Base-by-base conservation (phyloP, 2,113 vertebrate species). In the Strigops habroptila region DNA sequence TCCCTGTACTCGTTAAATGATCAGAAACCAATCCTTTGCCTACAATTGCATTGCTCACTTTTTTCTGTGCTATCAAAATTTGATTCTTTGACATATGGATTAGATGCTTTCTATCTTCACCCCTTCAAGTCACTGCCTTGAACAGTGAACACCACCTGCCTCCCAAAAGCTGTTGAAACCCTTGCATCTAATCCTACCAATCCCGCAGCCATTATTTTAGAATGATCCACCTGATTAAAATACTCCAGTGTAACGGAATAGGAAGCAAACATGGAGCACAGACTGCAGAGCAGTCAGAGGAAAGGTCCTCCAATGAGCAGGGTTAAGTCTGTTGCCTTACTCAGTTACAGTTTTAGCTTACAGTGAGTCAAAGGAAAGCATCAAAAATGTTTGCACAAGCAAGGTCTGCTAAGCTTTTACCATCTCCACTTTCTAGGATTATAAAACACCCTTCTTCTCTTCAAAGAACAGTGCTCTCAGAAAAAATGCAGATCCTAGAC, bases 211-310 rank as follows among this genome's bases (percentile, higher is more conserved):
- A 15, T 4, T 22, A 31, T n/a, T 73, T 91, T 16, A 12, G 23
- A 86, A 67, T 33, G 0, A 41, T 70, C 74, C 30, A 44, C 14
- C 28, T 18, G 7, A 60, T 14, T 14, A 51, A 87, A 79, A 65
- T 2, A 57, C 9, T 64, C 18, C 18, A 4, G 2, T 9, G 3
- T 4, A 48, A 49, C 0, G 0, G 14, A 82, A 14, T 0, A 55
- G 39, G 19, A 88, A 74, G 15, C 17, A 89, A 78, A 82, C 10
- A 62, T 0, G 1, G 23, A 88, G 16, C 23, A 13, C 14, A 35
- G n/a, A 24, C 31, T 59, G 30, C 17, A 57, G 41, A 68, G 51
- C 6, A 52, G 65, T 22, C 39, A 76, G 10, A 92, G 49, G 44
- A 82, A 69, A 87, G 59, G 6, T 64, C 41, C 28, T 57, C 19